A percentile compares a stretch with the other conserved stretches of the same genome.
These are phyloP conservation scores for Daphoenositta chrysoptera DNA, from an alignment of 2,113 vertebrate species.

Conservation along the genomic window DNA sequence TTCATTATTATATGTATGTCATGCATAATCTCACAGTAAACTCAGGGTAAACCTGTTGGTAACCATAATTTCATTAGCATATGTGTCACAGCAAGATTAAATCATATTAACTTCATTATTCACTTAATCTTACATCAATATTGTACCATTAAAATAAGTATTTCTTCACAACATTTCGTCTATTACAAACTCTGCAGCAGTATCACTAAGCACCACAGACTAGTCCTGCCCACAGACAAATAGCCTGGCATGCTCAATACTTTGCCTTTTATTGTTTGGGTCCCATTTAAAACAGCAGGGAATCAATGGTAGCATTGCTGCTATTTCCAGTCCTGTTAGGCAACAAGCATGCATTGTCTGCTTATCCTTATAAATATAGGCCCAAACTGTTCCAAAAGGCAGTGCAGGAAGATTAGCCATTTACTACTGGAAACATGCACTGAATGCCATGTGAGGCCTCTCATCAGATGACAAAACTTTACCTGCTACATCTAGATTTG, in stretches of 20 bases:
- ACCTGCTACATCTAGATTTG: neutral
- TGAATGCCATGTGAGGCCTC: neutral
- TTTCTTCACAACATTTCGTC: neutral
- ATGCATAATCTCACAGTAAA: neutral
- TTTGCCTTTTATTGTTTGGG: neutral
- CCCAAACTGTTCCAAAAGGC: neutral
- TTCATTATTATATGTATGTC: neutral
- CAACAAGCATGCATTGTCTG: neutral
- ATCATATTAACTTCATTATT: neutral
- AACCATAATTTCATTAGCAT: neutral
- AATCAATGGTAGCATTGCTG: neutral
- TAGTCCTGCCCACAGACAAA: neutral
- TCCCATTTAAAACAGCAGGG: neutral
- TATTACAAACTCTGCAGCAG: neutral
- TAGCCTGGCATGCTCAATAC: neutral
- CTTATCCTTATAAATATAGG: neutral
- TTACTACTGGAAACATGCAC: neutral
- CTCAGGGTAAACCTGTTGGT: neutral
- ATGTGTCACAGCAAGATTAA: neutral
- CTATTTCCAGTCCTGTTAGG: neutral
- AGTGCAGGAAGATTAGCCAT: neutral
- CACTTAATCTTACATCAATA: neutral
- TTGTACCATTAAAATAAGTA: neutral
- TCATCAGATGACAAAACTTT: neutral
- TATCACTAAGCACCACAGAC: neutral